phyloP scores from a whole-genome alignment of 2,797 vertebrate species.

The Rousettus madagascariensis region DNA sequence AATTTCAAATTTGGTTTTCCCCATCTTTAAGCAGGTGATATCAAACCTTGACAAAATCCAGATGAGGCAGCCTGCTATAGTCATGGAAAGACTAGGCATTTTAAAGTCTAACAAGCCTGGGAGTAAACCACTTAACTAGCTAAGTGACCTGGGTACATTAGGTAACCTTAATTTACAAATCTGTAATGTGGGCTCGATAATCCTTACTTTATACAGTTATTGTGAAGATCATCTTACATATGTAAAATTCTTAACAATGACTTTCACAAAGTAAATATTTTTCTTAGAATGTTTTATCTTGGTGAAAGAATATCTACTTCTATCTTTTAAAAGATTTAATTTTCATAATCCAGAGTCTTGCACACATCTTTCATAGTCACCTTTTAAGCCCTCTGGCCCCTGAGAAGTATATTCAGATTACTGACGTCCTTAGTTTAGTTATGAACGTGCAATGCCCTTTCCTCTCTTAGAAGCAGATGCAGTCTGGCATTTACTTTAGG shows the following conservation, averaged over 20 bases:
- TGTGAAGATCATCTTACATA: not conserved
- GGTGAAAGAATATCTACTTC: not conserved
- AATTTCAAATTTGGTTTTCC: not conserved
- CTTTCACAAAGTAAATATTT: not conserved
- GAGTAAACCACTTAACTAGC: not conserved
- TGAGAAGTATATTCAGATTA: constrained; percentile 44
- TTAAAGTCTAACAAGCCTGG: not conserved
- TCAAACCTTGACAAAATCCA: not conserved
- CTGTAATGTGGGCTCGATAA: not conserved
- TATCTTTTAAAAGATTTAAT: constrained; percentile 28
- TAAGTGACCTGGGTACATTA: not conserved
- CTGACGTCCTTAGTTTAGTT: constrained; percentile 18
- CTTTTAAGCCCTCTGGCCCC: not conserved
- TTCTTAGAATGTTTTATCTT: not conserved
- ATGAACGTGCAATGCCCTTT: constrained; percentile 47
- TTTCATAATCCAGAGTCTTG: not conserved
- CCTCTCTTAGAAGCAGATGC: not conserved
- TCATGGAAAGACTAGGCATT: not conserved
- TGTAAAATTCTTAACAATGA: not conserved
- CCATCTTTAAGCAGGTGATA: not conserved
- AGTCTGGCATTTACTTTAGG: not conserved
- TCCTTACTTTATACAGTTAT: not conserved
- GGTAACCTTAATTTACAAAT: not conserved
- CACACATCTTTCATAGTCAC: not conserved
- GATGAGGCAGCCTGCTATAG: not conserved